Conservation (phyloP, 53 echinoderm and acorn worm species). For the Hippasteria phrygiana region DNA sequence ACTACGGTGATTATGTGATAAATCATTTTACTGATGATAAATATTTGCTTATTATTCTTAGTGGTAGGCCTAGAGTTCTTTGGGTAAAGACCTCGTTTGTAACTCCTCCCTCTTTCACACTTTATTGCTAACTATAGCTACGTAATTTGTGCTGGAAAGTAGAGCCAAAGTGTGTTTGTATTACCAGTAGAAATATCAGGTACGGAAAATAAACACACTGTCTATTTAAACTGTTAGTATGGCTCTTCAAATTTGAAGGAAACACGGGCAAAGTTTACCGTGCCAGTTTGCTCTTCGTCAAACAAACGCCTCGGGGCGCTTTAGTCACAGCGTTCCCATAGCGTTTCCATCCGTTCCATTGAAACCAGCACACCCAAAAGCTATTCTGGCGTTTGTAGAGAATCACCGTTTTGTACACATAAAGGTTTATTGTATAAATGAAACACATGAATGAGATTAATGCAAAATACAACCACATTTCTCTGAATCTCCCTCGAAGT, state of each 20-base stretch:
- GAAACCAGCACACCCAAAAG: not conserved
- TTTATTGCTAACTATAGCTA: not conserved
- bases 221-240: not conserved
- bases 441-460: not conserved
- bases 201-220: slow-evolving; percentile 9
- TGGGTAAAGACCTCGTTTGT: slow-evolving; percentile 39
- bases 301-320: slow-evolving; percentile 30
- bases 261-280: slow-evolving; percentile 39
- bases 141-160: not conserved
- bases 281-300: slow-evolving; percentile 46
- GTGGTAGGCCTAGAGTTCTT: slow-evolving; percentile 30
- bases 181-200: slow-evolving; percentile 19
- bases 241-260: slow-evolving; percentile 44
- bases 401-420: slow-evolving; percentile 46
- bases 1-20: slow-evolving; percentile 15
- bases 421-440: slow-evolving; percentile 45
- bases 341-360: not conserved
- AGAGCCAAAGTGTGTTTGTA: slow-evolving; percentile 19
- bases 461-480: not conserved
- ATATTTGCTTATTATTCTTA: slow-evolving; percentile 52
- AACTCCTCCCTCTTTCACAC: slow-evolving; percentile 7
- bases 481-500: slow-evolving; percentile 11
- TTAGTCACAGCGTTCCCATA: not conserved
- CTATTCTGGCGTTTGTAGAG: slow-evolving; percentile 25
- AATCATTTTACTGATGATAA: slow-evolving; percentile 8